These are phyloP conservation scores for Hermodice carunculata DNA, from an alignment of 2,888 invertebrate genomes.

Conservation along the genomic window DNA sequence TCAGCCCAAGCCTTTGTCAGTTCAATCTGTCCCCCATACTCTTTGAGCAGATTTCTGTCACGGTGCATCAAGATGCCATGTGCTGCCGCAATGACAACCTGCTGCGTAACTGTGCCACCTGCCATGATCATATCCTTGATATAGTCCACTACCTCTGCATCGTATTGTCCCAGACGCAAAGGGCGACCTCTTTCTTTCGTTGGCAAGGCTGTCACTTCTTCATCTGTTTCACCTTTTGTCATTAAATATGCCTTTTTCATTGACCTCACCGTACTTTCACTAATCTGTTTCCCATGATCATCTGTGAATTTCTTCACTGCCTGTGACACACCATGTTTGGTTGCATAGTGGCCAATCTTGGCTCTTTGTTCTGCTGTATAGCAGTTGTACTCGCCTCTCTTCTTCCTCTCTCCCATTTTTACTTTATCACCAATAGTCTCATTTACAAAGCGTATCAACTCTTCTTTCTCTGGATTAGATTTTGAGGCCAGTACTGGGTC, in stretches of 20 bases:
- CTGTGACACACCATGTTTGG: slow-evolving; percentile 8
- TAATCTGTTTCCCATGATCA: background rate
- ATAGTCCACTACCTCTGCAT: slow-evolving; percentile 16
- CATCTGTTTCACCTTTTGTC: slow-evolving; percentile 7
- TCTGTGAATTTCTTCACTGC: slow-evolving; percentile 12
- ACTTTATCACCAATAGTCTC: background rate
- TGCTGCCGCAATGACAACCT: slow-evolving; percentile 21
- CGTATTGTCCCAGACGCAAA: slow-evolving; percentile 21
- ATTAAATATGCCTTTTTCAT: slow-evolving; percentile 10
- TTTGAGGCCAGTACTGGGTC: slow-evolving; percentile 6
- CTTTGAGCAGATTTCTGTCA: slow-evolving; percentile 17
- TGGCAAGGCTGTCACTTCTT: slow-evolving; percentile 9
- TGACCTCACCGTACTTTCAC: slow-evolving; percentile 12
- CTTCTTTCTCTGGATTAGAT: slow-evolving; percentile 4
- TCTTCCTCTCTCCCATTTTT: slow-evolving; percentile 3
- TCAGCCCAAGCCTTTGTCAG: slow-evolving; percentile 11
- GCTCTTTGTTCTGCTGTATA: slow-evolving; percentile 9
- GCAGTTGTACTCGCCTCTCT: slow-evolving; percentile 9
- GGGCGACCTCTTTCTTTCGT: slow-evolving; percentile 19
- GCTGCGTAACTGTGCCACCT: slow-evolving; percentile 12
- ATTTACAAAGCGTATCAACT: slow-evolving; percentile 8
- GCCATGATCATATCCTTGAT: slow-evolving; percentile 9
- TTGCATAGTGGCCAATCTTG: slow-evolving; percentile 11
- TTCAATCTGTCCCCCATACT: slow-evolving; percentile 6
- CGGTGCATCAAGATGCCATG: slow-evolving; percentile 20